Conservation (phyloP, 2,113 vertebrate genomes). For the Ondatra zibethicus region DNA sequence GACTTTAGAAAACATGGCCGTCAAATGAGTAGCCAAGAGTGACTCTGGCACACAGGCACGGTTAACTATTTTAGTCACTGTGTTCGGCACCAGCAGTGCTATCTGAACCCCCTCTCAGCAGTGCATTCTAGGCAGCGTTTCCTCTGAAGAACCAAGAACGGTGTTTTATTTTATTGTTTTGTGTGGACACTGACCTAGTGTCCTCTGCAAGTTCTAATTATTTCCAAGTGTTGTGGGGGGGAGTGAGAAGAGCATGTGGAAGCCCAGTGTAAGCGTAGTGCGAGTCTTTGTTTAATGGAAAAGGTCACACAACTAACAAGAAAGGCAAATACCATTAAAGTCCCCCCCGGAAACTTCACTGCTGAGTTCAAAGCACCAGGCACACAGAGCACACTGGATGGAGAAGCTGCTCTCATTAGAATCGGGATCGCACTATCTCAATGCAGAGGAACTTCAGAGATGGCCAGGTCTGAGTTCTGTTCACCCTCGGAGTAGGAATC, state of each 20-base stretch:
- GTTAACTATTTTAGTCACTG: not conserved
- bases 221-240: not conserved
- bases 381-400: fast-evolving
- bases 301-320: not conserved
- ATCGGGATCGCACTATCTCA: not conserved
- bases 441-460: not conserved
- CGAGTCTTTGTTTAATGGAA: not conserved
- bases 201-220: not conserved
- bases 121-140: not conserved
- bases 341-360: not conserved
- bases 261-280: not conserved
- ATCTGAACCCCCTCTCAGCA: not conserved
- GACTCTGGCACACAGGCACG: not conserved
- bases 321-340: not conserved
- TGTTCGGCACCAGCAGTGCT: fast-evolving
- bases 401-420: not conserved
- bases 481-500: not conserved
- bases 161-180: not conserved
- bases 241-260: not conserved
- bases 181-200: not conserved
- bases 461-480: not conserved
- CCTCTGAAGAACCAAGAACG: not conserved
- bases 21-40: not conserved
- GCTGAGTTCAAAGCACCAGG: fast-evolving
- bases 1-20: not conserved